Evolutionary conservation across 1,140 invertebrate species (phyloP), one percentile per base, ranked within the genome.

Genomic region (Onthophagus taurus): DNA sequence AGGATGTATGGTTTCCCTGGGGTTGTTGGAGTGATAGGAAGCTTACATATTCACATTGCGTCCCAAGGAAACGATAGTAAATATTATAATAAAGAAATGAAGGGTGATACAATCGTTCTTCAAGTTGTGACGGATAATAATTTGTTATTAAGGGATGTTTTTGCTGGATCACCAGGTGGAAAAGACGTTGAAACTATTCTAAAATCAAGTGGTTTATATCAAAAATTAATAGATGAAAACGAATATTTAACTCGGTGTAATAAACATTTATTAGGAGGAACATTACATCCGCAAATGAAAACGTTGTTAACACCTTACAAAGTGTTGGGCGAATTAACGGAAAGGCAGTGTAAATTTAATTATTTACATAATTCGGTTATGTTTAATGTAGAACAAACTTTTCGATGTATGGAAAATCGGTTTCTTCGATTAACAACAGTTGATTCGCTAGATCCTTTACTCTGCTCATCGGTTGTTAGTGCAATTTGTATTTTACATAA

Each of bases 101-200:
- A 44, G 8, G 30, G 44, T 20, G 43, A 53, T 38, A 42, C 51
- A 9, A 46, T 53, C 24, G 23, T 53, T 5, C 18, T 53, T 9
- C 51, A 53, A 41, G 49, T 50, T n/a, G 51, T 53, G 35, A 48
- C 45, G 37, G 51, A 53, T 42, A 43, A 48, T 46, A 36, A 49
- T 14, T 20, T 45, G 13, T 14, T 42, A 31, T 44, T 53, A 23
- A 33, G 49, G 12, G 49, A 53, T 42, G 34, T 53, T 12, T 51
- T 38, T 42, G 49, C 42, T 0, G 51, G 51, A 11, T 51, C 24
- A 26, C 51, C 51, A 11, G 48, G 51, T 20, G 42, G 45, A 23
- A 53, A 41, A 38, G 44, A 23, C 39, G 34, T 48, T 12, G 20
- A 29, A 14, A 14, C 31, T n/a, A 47, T 51, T 24, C 39, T 53